phyloP scores from a whole-genome alignment of 2,797 vertebrate genomes.

The Chloroceryle inda region DNA sequence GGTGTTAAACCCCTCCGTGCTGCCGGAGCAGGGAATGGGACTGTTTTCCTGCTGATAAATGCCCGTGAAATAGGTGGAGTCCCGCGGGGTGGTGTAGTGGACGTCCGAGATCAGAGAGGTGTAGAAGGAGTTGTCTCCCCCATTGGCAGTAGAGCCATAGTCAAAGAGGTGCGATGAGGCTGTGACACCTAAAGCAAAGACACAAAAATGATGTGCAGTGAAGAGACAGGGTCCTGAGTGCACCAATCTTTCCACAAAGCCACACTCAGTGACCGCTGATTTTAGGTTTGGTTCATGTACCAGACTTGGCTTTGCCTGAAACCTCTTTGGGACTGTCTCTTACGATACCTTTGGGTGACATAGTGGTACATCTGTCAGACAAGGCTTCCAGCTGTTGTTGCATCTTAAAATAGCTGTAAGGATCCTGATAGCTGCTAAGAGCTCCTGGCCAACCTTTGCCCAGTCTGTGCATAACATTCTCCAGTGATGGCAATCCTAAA shows the following conservation, averaged over 20 bases:
- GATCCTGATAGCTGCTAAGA: neutral
- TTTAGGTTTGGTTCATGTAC: neutral
- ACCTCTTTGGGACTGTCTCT: neutral
- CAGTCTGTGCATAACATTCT: neutral
- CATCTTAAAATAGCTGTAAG: neutral
- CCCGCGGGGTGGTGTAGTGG: constrained; percentile 80
- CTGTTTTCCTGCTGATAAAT: constrained; percentile 83
- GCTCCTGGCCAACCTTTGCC: neutral
- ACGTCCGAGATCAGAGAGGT: constrained; percentile 92
- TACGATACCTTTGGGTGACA: neutral
- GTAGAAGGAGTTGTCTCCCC: constrained; percentile 88
- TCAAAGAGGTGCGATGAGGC: constrained; percentile 77
- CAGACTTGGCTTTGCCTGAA: neutral
- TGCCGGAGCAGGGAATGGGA: constrained; percentile 65
- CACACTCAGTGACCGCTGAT: rapidly evolving
- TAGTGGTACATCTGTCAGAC: neutral
- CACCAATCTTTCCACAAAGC: neutral
- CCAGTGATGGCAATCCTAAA: neutral
- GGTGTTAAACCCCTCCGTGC: constrained; percentile 72
- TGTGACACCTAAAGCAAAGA: constrained; percentile 81
- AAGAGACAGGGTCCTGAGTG: neutral
- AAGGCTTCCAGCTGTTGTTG: neutral
- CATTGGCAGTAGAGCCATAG: constrained; percentile 78
- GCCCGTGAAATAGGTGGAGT: constrained; percentile 88
- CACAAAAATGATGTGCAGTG: constrained; percentile 1